These are phyloP conservation scores for Vanessa tameamea DNA, from an alignment of 1,140 invertebrate species.

Conservation along the genomic window DNA sequence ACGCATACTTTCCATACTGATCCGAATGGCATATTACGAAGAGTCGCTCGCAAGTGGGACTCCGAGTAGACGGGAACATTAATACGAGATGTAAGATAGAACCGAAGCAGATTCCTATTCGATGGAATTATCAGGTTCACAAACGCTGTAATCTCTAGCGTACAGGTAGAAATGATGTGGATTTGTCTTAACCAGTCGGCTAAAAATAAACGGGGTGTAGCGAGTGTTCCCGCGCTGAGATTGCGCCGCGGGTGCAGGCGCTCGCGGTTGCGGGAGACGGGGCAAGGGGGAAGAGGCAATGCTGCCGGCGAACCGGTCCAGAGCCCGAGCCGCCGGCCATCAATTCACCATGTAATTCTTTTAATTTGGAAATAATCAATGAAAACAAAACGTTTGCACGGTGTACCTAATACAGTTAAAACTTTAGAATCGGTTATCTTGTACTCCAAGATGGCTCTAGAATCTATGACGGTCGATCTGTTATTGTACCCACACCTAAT, in stretches of 20 bases:
- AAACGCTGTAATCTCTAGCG: slow-evolving; percentile 28
- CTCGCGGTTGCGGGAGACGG: background rate
- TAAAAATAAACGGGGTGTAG: slow-evolving; percentile 64
- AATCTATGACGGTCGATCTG: background rate
- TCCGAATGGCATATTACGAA: too few species aligned
- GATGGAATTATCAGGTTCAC: slow-evolving; percentile 9
- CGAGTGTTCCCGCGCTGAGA: slow-evolving; percentile 47
- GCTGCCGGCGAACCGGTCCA: slow-evolving; percentile 37
- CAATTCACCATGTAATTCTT: slow-evolving; percentile 37
- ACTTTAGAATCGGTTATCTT: background rate
- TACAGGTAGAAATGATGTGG: slow-evolving; percentile 49
- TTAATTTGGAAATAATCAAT: slow-evolving; percentile 35
- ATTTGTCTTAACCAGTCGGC: slow-evolving; percentile 61
- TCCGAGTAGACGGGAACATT: background rate
- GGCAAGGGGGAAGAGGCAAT: slow-evolving; percentile 19
- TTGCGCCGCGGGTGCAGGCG: slow-evolving; percentile 39
- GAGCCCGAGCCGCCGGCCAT: slow-evolving; percentile 26
- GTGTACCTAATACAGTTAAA: background rate
- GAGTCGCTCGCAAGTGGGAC: too few species aligned
- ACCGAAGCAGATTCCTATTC: background rate
- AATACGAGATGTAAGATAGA: background rate
- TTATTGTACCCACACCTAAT: too few species aligned
- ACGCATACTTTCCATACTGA: too few species aligned
- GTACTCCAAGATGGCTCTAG: background rate
- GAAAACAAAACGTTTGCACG: background rate